phyloP scores from a whole-genome alignment of 1,140 invertebrate genomes.

The Procambarus virginalis region DNA sequence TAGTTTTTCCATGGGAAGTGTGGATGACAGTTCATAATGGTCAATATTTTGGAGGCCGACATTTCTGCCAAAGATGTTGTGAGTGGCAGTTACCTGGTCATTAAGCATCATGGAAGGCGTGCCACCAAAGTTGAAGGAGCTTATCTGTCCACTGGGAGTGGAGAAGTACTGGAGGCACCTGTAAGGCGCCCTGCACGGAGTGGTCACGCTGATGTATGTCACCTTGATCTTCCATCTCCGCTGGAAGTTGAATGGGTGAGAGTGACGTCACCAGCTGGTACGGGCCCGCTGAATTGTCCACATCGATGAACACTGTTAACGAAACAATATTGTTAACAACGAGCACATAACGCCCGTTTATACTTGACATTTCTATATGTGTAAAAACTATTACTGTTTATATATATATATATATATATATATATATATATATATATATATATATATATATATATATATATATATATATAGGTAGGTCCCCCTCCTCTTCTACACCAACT shows the following conservation, averaged over 20 bases:
- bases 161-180: conserved; percentile 73
- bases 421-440: too few species aligned
- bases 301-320: conserved; percentile 81
- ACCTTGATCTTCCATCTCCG: conserved; percentile 80
- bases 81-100: conserved; percentile 30
- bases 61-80: too few species aligned
- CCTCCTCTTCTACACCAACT: too few species aligned
- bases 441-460: too few species aligned
- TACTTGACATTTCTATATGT: too few species aligned
- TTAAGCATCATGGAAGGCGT: conserved; percentile 44
- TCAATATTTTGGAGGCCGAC: too few species aligned
- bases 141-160: conserved; percentile 69
- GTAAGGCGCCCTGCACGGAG: conserved; percentile 70
- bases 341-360: too few species aligned
- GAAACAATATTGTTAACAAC: neutral
- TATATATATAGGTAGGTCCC: too few species aligned
- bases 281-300: conserved; percentile 78
- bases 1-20: too few species aligned
- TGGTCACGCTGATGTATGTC: conserved; percentile 74
- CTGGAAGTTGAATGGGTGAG: conserved; percentile 75
- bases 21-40: too few species aligned
- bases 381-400: too few species aligned
- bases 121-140: conserved; percentile 71
- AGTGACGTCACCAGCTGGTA: conserved; percentile 81
- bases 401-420: too few species aligned